Evolutionary conservation across 2,113 vertebrate species (phyloP).

Genomic region (Macaca nemestrina): DNA sequence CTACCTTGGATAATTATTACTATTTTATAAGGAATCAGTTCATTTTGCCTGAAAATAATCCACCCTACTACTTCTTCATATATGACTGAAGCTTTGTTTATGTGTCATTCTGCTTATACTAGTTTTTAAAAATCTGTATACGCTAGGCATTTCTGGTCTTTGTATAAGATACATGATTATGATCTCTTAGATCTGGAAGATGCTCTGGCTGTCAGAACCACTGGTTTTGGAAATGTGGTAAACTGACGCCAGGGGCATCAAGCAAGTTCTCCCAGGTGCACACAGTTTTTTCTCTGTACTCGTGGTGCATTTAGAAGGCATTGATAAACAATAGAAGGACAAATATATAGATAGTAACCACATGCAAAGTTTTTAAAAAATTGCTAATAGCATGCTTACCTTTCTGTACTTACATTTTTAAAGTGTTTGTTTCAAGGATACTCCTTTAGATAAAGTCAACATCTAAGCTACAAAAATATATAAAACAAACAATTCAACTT

Average conservation of each 20-base stretch:
- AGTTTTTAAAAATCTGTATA: not conserved
- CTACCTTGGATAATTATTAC: not conserved
- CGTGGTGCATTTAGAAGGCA: not conserved
- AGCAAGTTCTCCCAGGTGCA: not conserved
- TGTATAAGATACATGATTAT: not conserved
- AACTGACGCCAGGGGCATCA: not conserved
- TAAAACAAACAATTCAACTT: slow-evolving; percentile 23
- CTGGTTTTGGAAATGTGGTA: not conserved
- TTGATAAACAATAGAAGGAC: not conserved
- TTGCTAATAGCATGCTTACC: not conserved
- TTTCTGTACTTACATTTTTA: slow-evolving; percentile 37
- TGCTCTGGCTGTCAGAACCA: not conserved
- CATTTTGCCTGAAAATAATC: not conserved
- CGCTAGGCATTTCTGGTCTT: not conserved
- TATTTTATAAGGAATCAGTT: slow-evolving; percentile 5
- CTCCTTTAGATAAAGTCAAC: slow-evolving; percentile 23
- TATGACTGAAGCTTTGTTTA: not conserved
- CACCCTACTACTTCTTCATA: not conserved
- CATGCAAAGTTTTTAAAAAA: not conserved
- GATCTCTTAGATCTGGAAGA: not conserved
- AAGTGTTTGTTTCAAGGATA: slow-evolving; percentile 39
- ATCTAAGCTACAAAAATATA: slow-evolving; percentile 7
- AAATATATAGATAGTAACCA: not conserved
- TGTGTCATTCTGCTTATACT: not conserved
- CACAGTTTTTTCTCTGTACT: not conserved